A percentile compares a stretch with the other conserved stretches of the same genome.
phyloP scores from a whole-genome alignment of 2,888 invertebrate species.

The Rhyacophila evoluta region DNA sequence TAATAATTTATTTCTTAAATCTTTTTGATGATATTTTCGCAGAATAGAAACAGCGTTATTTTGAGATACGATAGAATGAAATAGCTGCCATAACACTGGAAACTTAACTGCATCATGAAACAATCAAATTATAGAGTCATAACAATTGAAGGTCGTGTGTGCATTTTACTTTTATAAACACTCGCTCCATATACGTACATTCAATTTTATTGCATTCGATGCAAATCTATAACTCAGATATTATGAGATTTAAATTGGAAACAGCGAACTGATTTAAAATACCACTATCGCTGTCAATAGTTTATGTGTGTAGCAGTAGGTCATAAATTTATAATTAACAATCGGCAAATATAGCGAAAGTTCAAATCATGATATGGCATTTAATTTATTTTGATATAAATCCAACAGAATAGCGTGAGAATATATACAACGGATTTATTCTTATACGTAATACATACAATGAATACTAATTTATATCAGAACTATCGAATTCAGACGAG shows the following conservation, averaged over 20 bases:
- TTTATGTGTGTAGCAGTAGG: not conserved
- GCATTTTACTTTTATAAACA: constrained; percentile 28
- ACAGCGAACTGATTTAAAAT: not conserved
- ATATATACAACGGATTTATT: no score
- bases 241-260: not conserved
- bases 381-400: not conserved
- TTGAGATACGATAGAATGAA: no score
- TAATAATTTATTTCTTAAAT: no score
- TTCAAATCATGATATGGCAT: not conserved
- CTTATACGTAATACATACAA: no score
- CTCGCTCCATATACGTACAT: constrained; percentile 33
- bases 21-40: no score
- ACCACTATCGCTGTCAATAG: not conserved
- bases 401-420: not conserved
- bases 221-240: constrained; percentile 2
- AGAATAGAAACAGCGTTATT: no score
- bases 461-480: no score
- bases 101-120: constrained; percentile 27
- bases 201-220: not conserved
- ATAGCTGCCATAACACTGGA: no score
- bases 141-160: constrained; percentile 32
- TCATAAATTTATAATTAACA: not conserved
- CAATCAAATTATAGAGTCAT: constrained; percentile 31
- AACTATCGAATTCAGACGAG: no score
- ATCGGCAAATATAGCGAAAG: not conserved